Evolutionary conservation across 2,113 vertebrate genomes (phyloP).

Genomic region (Actinemys pallida): DNA sequence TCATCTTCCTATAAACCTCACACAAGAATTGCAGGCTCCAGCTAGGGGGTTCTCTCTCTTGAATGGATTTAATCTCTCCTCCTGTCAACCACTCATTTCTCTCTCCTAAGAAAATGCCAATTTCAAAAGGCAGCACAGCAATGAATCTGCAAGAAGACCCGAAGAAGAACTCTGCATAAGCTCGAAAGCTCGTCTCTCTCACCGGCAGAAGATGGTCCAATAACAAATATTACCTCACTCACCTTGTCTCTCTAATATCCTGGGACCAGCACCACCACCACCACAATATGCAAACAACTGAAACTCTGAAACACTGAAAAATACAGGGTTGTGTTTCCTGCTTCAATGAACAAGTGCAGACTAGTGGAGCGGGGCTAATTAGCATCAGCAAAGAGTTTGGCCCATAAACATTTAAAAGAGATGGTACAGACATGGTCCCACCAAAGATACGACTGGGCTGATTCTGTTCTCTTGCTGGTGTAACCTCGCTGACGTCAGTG

Average conservation of each 20-base stretch:
- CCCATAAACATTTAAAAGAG: not conserved
- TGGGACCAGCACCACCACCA: not conserved
- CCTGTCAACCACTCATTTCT: not conserved
- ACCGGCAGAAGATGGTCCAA: too few species aligned
- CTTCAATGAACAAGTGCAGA: not conserved
- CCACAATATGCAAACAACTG: not conserved
- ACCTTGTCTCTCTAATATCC: not conserved
- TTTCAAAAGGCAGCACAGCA: not conserved
- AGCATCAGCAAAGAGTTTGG: not conserved
- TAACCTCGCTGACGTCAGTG: not conserved
- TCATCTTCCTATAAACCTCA: not conserved
- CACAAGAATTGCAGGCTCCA: not conserved
- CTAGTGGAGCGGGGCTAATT: not conserved
- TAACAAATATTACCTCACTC: too few species aligned
- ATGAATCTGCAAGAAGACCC: not conserved
- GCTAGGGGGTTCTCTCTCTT: fast-evolving
- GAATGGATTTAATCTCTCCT: not conserved
- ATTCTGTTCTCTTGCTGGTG: not conserved
- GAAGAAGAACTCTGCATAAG: too few species aligned
- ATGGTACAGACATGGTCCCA: not conserved
- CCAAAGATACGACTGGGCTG: not conserved
- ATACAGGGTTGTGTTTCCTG: not conserved
- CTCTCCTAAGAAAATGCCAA: not conserved
- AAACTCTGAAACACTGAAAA: not conserved
- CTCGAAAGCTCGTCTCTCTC: too few species aligned